phyloP scores from a whole-genome alignment of 2,797 vertebrate genomes.

The Catharus ustulatus region DNA sequence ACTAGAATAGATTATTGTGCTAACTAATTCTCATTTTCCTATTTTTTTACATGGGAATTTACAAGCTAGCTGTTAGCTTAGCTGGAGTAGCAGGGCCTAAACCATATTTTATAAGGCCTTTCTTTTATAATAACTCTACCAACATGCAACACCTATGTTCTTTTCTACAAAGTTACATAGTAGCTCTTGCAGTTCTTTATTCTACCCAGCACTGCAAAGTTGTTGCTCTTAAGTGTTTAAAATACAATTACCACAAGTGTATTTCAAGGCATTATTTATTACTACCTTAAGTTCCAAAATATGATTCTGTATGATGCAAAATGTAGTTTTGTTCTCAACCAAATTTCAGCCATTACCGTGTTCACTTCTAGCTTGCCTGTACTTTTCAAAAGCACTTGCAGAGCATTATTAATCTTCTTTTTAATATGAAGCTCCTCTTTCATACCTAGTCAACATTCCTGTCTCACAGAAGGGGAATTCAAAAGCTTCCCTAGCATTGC shows the following conservation, averaged over 20 bases:
- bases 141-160: background rate
- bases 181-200: background rate
- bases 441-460: background rate
- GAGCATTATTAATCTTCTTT: background rate
- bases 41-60: too few relatives aligned
- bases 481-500: background rate
- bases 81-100: too few relatives aligned
- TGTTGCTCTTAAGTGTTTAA: background rate
- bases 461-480: background rate
- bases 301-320: background rate
- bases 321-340: background rate
- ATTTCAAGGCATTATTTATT: background rate
- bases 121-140: too few relatives aligned
- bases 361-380: background rate
- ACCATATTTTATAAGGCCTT: too few relatives aligned
- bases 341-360: background rate
- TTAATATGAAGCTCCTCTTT: background rate
- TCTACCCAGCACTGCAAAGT: background rate
- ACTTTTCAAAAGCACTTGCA: background rate
- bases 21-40: too few relatives aligned
- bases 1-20: too few relatives aligned
- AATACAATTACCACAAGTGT: background rate
- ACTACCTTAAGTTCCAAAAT: background rate
- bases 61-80: too few relatives aligned
- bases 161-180: background rate